Evolutionary conservation across 1,140 invertebrate genomes (phyloP).

Genomic region (Frieseomelitta varia): DNA sequence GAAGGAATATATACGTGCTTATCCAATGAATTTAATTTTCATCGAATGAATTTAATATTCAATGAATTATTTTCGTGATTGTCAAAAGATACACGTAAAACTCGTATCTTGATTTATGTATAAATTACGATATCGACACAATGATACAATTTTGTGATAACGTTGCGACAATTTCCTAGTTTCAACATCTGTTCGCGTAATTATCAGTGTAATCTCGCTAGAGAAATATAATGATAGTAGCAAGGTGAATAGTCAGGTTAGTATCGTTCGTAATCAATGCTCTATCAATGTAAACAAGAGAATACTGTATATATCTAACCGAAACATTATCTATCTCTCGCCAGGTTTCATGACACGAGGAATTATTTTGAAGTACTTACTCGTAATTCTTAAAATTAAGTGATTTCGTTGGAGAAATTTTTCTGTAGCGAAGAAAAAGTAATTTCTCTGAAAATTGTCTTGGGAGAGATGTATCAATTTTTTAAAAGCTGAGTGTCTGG

Average conservation of each 20-base stretch:
- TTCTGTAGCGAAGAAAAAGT: no score
- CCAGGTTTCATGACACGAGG: neutral
- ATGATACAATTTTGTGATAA: no score
- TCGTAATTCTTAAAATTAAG: neutral
- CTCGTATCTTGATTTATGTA: neutral
- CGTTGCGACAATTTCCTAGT: no score
- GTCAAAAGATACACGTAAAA: neutral
- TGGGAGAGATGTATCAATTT: no score
- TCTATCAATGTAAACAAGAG: slow-evolving; percentile 14
- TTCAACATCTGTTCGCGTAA: neutral
- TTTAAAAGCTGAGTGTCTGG: no score
- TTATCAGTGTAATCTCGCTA: neutral
- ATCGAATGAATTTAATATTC: neutral
- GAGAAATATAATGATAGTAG: neutral
- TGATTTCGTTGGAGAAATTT: neutral
- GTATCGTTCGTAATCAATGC: neutral
- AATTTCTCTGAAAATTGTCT: neutral
- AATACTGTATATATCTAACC: neutral
- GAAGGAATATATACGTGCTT: neutral
- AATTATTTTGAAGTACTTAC: neutral
- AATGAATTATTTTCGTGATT: no score
- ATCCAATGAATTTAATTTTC: neutral
- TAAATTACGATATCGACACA: no score
- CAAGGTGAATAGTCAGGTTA: neutral
- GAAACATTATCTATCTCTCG: slow-evolving; percentile 31